Base-by-base conservation (phyloP, 2,888 invertebrate species). In the Sphinx pinastri region DNA sequence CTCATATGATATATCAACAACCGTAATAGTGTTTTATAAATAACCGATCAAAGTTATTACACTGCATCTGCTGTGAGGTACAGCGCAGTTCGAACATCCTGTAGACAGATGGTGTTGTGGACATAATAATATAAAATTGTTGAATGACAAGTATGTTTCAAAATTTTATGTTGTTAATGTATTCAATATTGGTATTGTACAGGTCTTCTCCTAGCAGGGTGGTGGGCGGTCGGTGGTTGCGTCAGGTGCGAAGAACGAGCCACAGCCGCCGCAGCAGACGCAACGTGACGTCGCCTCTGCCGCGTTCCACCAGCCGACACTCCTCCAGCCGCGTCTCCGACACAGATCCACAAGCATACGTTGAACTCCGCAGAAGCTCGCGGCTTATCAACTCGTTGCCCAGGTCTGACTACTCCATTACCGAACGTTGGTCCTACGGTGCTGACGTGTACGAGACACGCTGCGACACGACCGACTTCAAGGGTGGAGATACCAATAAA, bases 191-290 rank as follows among this genome's bases (percentile, higher is more conserved):
- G 70, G 71, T 16, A 69, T 71, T 79, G 74, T 82, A 74, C 89
- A 94, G 94, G 92, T 93, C 92, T 93, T 94, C 93, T 94, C 93
- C 93, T 88, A 92, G 94, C 94, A 94, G 93, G 94, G 94, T 93
- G 93, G 93, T 93, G 90, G 93, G 94, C 93, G 94, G 92, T 89
- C 93, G 94, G 91, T 92, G 90, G 89, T 91, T 93, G 88, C 94
- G 93, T 86, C 88, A 90, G 84, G 91, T 87, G 85, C 91, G 89
- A 93, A 89, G 89, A 85, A 85, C 88, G 73, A 91, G 89, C 84
- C 90, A 89, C 84, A 88, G 88, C 80, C 90, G 88, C 80, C 88
- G 90, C 72, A 89, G 82, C 81, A 87, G 87, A 85, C 90, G 89
- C 77, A 85, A 88, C 90, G 89, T 84, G 83, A 88, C 91, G 77